Conservation (phyloP, 2,888 invertebrate species). For the Pandemis corylana region DNA sequence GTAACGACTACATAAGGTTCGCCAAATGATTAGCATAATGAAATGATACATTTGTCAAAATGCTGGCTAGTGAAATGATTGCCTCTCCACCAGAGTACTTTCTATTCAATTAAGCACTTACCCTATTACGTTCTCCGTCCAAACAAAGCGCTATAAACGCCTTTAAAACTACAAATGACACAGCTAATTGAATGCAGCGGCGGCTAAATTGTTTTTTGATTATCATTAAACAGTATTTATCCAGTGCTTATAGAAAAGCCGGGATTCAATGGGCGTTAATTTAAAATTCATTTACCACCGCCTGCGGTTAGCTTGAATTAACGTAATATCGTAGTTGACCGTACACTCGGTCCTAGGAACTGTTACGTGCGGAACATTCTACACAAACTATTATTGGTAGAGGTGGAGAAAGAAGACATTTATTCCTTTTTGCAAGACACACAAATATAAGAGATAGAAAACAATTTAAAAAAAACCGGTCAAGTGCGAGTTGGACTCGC, state of each 20-base stretch:
- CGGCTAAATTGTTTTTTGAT: conserved; percentile 27
- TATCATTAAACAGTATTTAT: conserved; percentile 14
- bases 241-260: conserved; percentile 23
- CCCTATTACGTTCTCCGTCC: background rate
- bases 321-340: background rate
- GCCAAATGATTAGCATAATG: no score
- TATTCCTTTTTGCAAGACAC: no score
- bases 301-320: conserved; percentile 7
- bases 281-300: conserved; percentile 34
- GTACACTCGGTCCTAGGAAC: background rate
- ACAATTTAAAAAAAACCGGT: no score
- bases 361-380: no score
- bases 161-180: conserved; percentile 6
- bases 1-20: no score
- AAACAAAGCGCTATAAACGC: background rate
- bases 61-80: no score
- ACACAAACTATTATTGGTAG: no score
- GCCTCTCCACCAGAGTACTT: background rate
- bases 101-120: background rate
- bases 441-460: no score
- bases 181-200: conserved; percentile 13
- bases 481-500: no score
- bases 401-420: no score
- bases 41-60: no score
- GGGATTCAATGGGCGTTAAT: conserved; percentile 25